phyloP scores from a whole-genome alignment of 2,888 invertebrate genomes.

The Pycnomerus fuliginosus region DNA sequence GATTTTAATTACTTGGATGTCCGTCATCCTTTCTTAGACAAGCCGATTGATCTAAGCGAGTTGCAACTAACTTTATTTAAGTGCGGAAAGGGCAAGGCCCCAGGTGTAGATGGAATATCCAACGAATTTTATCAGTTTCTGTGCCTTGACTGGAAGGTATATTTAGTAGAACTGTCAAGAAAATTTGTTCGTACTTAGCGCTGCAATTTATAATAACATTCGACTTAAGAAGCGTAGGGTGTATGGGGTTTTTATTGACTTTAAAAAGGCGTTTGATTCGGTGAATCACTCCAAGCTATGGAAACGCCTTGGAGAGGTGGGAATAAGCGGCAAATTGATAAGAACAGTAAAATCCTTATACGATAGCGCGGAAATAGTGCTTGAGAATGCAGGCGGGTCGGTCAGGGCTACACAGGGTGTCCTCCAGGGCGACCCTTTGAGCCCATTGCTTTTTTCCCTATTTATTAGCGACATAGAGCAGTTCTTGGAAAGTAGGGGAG shows the following conservation, averaged over 20 bases:
- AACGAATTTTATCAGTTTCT: too few relatives aligned
- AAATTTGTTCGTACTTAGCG: not conserved
- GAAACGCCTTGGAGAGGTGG: not conserved
- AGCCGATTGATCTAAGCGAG: not conserved
- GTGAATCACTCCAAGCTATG: not conserved
- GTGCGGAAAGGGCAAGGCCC: not conserved
- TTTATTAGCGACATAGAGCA: too few relatives aligned
- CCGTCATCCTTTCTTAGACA: not conserved
- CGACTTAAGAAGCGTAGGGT: not conserved
- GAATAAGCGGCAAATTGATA: not conserved
- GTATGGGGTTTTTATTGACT: not conserved
- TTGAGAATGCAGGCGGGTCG: too few relatives aligned
- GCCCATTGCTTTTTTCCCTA: too few relatives aligned
- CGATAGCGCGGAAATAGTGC: too few relatives aligned
- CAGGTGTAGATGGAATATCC: not conserved
- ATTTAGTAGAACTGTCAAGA: not conserved
- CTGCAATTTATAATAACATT: not conserved
- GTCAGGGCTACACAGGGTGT: too few relatives aligned
- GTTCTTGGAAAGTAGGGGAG: too few relatives aligned
- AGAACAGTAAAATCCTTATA: too few relatives aligned
- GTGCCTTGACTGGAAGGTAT: too few relatives aligned
- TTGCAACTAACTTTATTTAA: not conserved
- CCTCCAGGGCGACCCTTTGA: too few relatives aligned
- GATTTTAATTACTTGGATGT: not conserved
- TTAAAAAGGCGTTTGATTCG: not conserved